Evolutionary conservation across 2,797 vertebrate species (phyloP), one percentile per base, ranked within the genome.

Genomic region (Gobio occitaniae): DNA sequence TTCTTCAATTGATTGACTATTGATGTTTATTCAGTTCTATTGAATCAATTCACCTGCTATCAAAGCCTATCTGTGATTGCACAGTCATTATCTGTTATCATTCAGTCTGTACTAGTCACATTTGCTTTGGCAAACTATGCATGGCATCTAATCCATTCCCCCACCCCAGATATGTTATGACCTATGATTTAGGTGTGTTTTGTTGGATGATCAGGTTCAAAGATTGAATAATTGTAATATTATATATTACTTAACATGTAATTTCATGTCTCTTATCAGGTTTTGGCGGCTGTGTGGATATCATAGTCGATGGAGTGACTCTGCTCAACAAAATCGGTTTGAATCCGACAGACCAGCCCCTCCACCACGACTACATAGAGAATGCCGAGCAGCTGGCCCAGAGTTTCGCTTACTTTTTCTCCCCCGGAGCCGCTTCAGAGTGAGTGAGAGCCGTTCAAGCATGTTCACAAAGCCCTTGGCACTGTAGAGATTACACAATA

Each of bases 371-470:
- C 93, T 95, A 92, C 89, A 93, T 97, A 77, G 93, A 96, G 89
- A 95, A 93, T 9, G 88, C 90, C 0, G 90, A 95, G 41, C 95
- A 97, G 89, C 91, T 97, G 65, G 93, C 95, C 29, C 92, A 97
- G 93, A 96, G 96, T 92, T 96, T 97, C 72, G 95, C 95, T 47
- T 97, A 96, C 91, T 97, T 96, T 88, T 97, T 97, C 78, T 94
- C 95, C 52, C 96, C 96, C 0, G 96, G 96, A 84, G 96, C 96
- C 15, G 96, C 96, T 83, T 95, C 96, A 86, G 96, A 97, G 95
- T 97, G 90, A 96, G 96, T 94, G n/a, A 19, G 38, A 71, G 65
- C 3, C 0, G 19, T 61, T 78, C 75, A 21, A 71, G 41, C 75
- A 61, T 84, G 83, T 38, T 78, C 12, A 2, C 12, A 17, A 59